Percentiles rank a stretch among this genome's conserved stretches.
These are phyloP conservation scores for Halichoeres trimaculatus DNA, from an alignment of 2,113 vertebrate species.

Conservation along the genomic window DNA sequence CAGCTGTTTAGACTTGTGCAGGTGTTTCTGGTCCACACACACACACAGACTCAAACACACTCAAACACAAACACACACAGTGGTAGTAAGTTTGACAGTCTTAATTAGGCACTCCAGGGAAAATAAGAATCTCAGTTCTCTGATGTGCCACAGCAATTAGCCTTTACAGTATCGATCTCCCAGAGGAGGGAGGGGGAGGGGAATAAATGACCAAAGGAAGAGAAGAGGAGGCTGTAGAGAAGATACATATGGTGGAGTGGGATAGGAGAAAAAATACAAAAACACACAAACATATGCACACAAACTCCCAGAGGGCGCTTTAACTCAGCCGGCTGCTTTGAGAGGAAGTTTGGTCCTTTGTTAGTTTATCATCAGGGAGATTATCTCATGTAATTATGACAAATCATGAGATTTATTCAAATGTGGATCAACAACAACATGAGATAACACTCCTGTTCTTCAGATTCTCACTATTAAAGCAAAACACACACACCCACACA, in stretches of 20 bases:
- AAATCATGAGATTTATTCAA: background rate
- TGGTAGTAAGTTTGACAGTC: conserved; percentile 27
- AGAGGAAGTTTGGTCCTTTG: no score
- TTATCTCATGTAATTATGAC: conserved; percentile 18
- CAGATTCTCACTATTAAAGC: no score
- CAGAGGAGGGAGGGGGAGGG: background rate
- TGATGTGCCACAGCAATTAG: conserved; percentile 62
- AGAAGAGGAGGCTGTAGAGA: no score
- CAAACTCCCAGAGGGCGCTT: no score
- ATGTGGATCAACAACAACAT: no score
- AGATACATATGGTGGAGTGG: background rate
- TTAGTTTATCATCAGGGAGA: conserved; percentile 16
- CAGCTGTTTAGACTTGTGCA: background rate
- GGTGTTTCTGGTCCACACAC: conserved; percentile 15
- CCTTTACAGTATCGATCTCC: conserved; percentile 56
- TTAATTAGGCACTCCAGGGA: conserved; percentile 65
- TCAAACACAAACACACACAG: background rate
- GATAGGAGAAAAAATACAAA: background rate
- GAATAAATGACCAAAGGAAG: background rate
- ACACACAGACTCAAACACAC: background rate
- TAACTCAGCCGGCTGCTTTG: no score
- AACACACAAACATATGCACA: background rate
- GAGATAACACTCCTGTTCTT: no score
- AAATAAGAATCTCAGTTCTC: conserved; percentile 46
- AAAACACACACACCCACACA: background rate